phyloP scores from a whole-genome alignment of 1,140 invertebrate genomes.

The Proctacanthus coquilletti region DNA sequence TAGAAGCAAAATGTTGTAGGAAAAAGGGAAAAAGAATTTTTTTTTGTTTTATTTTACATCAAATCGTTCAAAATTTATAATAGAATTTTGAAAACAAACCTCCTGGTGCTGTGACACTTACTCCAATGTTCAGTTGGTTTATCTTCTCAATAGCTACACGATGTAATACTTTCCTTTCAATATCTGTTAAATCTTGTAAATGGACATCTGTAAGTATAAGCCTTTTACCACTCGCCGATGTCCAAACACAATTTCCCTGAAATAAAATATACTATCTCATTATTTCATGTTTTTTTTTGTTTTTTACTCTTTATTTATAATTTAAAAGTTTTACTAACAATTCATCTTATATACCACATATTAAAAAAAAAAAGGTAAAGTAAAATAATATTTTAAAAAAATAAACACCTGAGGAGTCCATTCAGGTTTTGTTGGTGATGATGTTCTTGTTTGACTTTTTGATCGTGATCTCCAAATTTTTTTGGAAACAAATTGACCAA shows the following conservation, averaged over 20 bases:
- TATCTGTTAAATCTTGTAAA: slow-evolving; percentile 58
- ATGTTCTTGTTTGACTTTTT: slow-evolving; percentile 54
- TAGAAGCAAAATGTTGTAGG: too few relatives aligned
- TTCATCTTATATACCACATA: too few relatives aligned
- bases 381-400: too few relatives aligned
- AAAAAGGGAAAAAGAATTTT: too few relatives aligned
- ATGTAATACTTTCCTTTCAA: slow-evolving; percentile 65
- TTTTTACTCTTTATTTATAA: slow-evolving; percentile 1
- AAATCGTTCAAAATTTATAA: background rate
- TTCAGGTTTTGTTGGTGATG: slow-evolving; percentile 22
- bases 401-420: slow-evolving; percentile 79
- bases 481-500: slow-evolving; percentile 67
- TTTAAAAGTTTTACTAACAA: too few relatives aligned
- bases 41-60: background rate
- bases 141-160: slow-evolving; percentile 74
- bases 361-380: too few relatives aligned
- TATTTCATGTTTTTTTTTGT: too few relatives aligned
- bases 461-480: slow-evolving; percentile 67
- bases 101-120: slow-evolving; percentile 35
- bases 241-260: slow-evolving; percentile 74
- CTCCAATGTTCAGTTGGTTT: slow-evolving; percentile 71
- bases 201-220: slow-evolving; percentile 54
- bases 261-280: slow-evolving; percentile 12
- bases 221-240: slow-evolving; percentile 54
- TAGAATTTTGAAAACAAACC: slow-evolving; percentile 1